phyloP scores from a whole-genome alignment of 2,797 vertebrate genomes.

The Melanotaenia trifasciata region DNA sequence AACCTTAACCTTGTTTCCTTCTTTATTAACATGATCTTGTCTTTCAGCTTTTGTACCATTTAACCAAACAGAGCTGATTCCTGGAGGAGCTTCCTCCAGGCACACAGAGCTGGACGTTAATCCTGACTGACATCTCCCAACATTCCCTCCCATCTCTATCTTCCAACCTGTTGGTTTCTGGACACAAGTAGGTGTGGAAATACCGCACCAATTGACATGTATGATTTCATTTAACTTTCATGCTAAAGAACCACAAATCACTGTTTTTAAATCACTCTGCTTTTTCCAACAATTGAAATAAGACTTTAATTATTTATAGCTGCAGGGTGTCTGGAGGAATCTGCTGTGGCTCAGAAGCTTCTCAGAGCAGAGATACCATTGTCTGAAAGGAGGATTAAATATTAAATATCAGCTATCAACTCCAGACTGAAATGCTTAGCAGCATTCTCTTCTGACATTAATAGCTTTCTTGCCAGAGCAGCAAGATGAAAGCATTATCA shows the following conservation, averaged over 20 bases:
- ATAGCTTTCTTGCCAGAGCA: conserved; percentile 15
- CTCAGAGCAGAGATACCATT: conserved; percentile 44
- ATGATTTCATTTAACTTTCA: background rate
- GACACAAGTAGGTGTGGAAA: background rate
- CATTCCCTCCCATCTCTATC: conserved; percentile 3
- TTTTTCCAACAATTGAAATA: conserved; percentile 11
- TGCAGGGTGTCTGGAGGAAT: conserved; percentile 35
- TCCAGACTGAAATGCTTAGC: conserved; percentile 32
- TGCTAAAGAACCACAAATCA: background rate
- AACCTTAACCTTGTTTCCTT: background rate
- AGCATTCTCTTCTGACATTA: conserved; percentile 17
- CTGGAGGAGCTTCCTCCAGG: conserved; percentile 20
- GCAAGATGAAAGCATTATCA: conserved; percentile 26
- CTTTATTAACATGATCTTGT: conserved; percentile 1
- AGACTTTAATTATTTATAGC: conserved; percentile 51
- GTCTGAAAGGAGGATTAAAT: conserved; percentile 53
- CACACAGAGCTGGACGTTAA: conserved; percentile 15
- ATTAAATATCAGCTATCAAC: conserved; percentile 55
- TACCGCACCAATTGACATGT: background rate
- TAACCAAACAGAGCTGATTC: conserved; percentile 21
- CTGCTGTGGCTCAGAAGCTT: conserved; percentile 22
- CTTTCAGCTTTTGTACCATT: conserved; percentile 3
- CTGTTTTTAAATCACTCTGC: conserved; percentile 1
- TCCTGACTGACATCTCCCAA: conserved; percentile 8
- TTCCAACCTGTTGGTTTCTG: background rate